Evolutionary conservation across 2,888 invertebrate species (phyloP).

Genomic region (Ophion slaviceki): DNA sequence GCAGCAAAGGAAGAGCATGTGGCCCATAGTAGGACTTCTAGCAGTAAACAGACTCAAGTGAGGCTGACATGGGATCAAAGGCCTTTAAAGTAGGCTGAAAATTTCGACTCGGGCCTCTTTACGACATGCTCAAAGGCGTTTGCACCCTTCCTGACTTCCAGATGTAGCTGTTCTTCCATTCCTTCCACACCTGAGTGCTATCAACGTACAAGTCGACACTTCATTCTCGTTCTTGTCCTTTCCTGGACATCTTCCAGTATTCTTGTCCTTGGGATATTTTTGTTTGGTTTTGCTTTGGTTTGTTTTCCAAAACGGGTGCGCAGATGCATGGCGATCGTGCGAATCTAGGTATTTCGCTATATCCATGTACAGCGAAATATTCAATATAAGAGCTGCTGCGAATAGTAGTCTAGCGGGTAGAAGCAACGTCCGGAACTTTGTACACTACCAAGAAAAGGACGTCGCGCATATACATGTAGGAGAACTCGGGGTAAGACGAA

Average conservation of each 20-base stretch:
- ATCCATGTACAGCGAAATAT: conserved; percentile 69
- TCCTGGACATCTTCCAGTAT: conserved; percentile 1
- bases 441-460: conserved; percentile 34
- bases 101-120: conserved; percentile 17
- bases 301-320: conserved; percentile 44
- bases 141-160: conserved; percentile 54
- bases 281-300: not conserved
- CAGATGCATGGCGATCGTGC: conserved; percentile 41
- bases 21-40: too few species aligned
- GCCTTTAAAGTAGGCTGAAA: too few species aligned
- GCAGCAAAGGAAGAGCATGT: too few species aligned
- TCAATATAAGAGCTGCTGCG: conserved; percentile 63
- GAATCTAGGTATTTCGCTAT: conserved; percentile 62
- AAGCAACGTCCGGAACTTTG: conserved; percentile 61
- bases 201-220: conserved; percentile 11
- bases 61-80: too few species aligned
- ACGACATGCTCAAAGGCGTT: conserved; percentile 66
- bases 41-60: too few species aligned
- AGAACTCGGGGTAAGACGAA: too few species aligned
- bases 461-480: not conserved
- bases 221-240: conserved; percentile 10
- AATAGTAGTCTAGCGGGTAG: conserved; percentile 5
- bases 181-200: conserved; percentile 7
- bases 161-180: conserved; percentile 36
- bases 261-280: not conserved